Percentiles rank a stretch among this genome's conserved stretches.
phyloP scores from a whole-genome alignment of 2,113 vertebrate genomes.

The Chloebia gouldiae region DNA sequence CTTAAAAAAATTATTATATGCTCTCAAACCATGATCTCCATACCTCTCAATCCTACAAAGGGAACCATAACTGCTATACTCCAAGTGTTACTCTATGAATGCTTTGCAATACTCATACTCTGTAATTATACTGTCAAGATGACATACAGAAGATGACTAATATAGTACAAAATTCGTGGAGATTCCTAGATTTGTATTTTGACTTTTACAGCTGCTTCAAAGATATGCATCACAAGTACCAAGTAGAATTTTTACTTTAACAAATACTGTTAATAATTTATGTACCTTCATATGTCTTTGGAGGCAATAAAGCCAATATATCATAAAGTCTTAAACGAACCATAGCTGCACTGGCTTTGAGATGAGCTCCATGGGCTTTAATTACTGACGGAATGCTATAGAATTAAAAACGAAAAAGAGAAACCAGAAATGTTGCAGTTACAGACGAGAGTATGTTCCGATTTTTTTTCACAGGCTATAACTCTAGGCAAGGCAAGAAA shows the following conservation, averaged over 20 bases:
- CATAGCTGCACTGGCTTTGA: constrained; percentile 99
- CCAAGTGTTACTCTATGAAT: background rate
- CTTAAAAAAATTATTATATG: background rate
- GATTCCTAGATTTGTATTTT: background rate
- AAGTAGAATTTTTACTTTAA: background rate
- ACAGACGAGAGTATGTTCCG: background rate
- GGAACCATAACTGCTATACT: background rate
- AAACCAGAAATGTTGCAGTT: background rate
- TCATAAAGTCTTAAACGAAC: constrained; percentile 96
- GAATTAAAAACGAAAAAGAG: background rate
- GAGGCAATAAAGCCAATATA: constrained; percentile 95
- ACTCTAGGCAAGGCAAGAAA: background rate
- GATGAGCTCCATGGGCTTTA: constrained; percentile 94
- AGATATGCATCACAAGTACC: background rate
- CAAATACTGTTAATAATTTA: background rate
- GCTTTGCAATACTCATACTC: background rate
- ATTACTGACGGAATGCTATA: constrained; percentile 92
- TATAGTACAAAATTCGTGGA: background rate
- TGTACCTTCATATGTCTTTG: constrained; percentile 97
- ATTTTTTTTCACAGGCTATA: background rate
- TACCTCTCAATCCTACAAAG: background rate
- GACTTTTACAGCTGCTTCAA: background rate
- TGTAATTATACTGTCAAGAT: background rate
- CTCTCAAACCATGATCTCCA: background rate
- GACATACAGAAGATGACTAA: background rate